Evolutionary conservation across 2,888 invertebrate genomes (phyloP).

Genomic region (Lasius platythorax): DNA sequence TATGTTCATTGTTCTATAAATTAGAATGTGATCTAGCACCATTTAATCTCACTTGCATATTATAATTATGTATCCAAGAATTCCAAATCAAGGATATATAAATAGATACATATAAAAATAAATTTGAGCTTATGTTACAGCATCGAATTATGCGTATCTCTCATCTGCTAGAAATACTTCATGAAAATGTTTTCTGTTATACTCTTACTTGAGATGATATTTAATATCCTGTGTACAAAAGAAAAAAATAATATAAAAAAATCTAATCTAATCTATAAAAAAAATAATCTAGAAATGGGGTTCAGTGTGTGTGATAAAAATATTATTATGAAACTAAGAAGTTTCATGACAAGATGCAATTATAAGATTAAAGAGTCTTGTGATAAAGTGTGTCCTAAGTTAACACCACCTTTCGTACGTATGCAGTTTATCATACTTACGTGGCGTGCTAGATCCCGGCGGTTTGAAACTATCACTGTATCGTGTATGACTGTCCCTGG

Average conservation of each 20-base stretch:
- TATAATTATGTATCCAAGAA: conserved; percentile 1
- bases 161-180: conserved; percentile 14
- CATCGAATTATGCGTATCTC: not conserved
- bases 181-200: conserved; percentile 12
- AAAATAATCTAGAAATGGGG: not conserved
- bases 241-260: conserved; percentile 7
- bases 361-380: not conserved
- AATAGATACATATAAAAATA: not conserved
- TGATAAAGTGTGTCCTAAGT: not conserved
- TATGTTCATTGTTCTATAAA: not conserved
- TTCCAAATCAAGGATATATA: not conserved
- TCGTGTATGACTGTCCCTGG: conserved; percentile 82
- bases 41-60: conserved; percentile 7
- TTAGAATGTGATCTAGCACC: not conserved
- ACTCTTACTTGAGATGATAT: conserved; percentile 1
- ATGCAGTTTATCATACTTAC: conserved; percentile 77
- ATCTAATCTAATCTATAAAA: not conserved
- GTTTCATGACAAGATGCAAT: not conserved
- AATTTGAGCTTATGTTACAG: not conserved
- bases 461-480: conserved; percentile 84
- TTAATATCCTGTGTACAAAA: conserved; percentile 33
- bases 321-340: not conserved
- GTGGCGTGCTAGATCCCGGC: conserved; percentile 82
- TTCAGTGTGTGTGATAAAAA: not conserved
- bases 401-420: conserved; percentile 60